Conservation (phyloP, 1,140 invertebrate species). For the Drosophila eugracilis region DNA sequence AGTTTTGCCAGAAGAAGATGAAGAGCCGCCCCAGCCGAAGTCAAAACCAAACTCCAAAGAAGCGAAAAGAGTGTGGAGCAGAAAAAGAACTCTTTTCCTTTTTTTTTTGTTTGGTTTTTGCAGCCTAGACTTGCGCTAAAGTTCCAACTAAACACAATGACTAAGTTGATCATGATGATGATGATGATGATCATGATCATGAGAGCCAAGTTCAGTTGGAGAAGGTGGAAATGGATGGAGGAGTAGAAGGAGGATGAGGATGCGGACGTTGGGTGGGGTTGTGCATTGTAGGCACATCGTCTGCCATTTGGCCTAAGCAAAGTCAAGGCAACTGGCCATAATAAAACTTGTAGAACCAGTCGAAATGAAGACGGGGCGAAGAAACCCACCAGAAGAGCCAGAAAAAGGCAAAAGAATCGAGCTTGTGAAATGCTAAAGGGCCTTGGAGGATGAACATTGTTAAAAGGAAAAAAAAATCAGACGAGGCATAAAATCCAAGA, state of each 20-base stretch:
- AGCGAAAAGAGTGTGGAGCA: constrained; percentile 21
- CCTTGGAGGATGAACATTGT: constrained; percentile 38
- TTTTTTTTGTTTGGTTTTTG: constrained; percentile 1
- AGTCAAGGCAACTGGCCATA: constrained; percentile 74
- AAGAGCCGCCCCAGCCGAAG: constrained; percentile 28
- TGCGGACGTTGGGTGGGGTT: constrained; percentile 71
- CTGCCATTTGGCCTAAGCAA: constrained; percentile 78
- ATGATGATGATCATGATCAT: constrained; percentile 15
- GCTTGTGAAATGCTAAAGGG: constrained; percentile 31
- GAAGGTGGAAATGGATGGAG: constrained; percentile 8
- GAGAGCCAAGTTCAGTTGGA: constrained; percentile 18
- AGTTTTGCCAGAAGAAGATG: constrained; percentile 47
- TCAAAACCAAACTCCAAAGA: constrained; percentile 23
- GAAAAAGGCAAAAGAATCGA: constrained; percentile 57
- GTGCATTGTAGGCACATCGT: constrained; percentile 38
- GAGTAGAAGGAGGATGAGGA: constrained; percentile 6
- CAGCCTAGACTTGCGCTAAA: constrained; percentile 34
- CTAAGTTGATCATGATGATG: constrained; percentile 23
- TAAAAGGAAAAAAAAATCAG: constrained; percentile 20
- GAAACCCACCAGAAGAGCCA: constrained; percentile 43
- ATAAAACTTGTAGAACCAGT: constrained; percentile 82
- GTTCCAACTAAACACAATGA: constrained; percentile 33
- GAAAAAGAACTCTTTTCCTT: constrained; percentile 24
- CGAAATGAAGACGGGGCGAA: constrained; percentile 33
- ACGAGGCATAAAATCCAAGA: too few species aligned